Evolutionary conservation across 2,888 invertebrate genomes (phyloP), one percentile per base, ranked within the genome.

Genomic region (Rhamnusium bicolor): DNA sequence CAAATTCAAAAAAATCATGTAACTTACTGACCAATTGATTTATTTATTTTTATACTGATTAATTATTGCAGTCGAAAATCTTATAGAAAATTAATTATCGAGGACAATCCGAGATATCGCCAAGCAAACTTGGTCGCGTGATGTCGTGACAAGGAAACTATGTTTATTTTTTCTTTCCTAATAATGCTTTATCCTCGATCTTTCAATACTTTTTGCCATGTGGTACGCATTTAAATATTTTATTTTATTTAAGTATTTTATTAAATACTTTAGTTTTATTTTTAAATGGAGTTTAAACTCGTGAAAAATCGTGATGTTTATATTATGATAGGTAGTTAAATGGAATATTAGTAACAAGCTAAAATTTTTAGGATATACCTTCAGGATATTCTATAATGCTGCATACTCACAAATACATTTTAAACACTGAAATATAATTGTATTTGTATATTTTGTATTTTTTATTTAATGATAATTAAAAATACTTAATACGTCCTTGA

Each of bases 81-180:
- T 77, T 69, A 58, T 73, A 71, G 77, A 73, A 78, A 80, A 77
- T 76, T 77, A 72, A 79, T 75, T 73, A 79, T 79, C 72, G 77
- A 73, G 56, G 78, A 79, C 78, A 78, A 79, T 73, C 80, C 78
- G 82, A 72, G 82, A 82, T 81, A 82, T 82, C 82, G 73, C 82
- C 77, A 74, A 70, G 71, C 67, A 49, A 49, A 18, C 24, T 46
- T 62, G 61, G 74, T 81, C 76, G 81, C 82, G 82, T 79, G 81
- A 77, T 80, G 47, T 76, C 81, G 80, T 81, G 81, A 78, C 79
- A 71, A 32, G 53, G 65, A 72, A 75, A 74, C 73, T 73, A 73
- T 69, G 65, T 68, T 62, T 72, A 69, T 72, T 77, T 79, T 70
- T 58, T 24, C 18, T 72, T 72, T 27, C 8, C 21, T 60, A 68